phyloP scores from a whole-genome alignment of 2,888 invertebrate genomes.

The Mesoligia furuncula region DNA sequence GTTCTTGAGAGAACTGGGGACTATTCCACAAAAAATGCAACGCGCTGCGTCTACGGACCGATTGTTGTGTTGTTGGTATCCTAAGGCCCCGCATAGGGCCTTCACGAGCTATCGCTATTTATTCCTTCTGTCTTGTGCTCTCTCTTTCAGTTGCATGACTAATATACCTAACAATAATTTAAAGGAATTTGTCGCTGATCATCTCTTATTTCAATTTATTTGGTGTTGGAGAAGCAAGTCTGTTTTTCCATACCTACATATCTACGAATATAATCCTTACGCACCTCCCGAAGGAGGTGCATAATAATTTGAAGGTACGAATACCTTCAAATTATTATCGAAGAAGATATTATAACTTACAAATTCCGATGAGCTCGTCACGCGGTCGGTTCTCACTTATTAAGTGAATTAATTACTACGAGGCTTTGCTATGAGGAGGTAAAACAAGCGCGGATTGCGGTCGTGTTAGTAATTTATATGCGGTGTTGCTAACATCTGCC shows the following conservation, averaged over 20 bases:
- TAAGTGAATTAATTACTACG: slow-evolving; percentile 58
- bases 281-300: no score
- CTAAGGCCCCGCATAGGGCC: neutral
- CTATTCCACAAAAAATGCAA: neutral
- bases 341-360: neutral
- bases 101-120: neutral
- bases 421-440: slow-evolving; percentile 39
- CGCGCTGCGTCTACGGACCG: neutral
- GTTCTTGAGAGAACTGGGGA: neutral
- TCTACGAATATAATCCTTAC: neutral
- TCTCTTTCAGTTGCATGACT: neutral
- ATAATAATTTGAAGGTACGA: no score
- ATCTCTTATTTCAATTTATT: neutral
- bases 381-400: slow-evolving; percentile 22
- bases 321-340: neutral
- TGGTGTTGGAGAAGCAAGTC: no score
- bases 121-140: neutral
- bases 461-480: slow-evolving; percentile 78
- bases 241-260: neutral
- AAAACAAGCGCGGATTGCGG: slow-evolving; percentile 68
- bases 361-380: slow-evolving; percentile 2
- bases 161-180: neutral
- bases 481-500: slow-evolving; percentile 76
- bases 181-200: neutral
- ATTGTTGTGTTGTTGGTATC: neutral